A percentile compares a stretch with the other conserved stretches of the same genome.
Conservation (phyloP, 2,888 invertebrate genomes). For the Calameuta filiformis region DNA sequence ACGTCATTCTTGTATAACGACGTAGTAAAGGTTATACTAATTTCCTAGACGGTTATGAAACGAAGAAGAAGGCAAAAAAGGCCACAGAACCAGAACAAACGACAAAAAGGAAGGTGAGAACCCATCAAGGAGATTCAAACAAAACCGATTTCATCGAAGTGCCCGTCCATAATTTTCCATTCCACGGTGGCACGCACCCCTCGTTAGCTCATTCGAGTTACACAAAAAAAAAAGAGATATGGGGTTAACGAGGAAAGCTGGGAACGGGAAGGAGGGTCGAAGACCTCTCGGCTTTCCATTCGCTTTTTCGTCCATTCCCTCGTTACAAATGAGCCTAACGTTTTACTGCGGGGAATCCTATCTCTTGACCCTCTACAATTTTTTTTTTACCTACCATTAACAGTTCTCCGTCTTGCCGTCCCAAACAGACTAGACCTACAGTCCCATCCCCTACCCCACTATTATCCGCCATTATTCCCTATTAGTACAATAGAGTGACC, state of each 20-base stretch:
- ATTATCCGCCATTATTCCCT: not conserved
- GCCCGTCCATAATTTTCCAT: not conserved
- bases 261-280: not conserved
- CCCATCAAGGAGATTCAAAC: not conserved
- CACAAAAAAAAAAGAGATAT: not conserved
- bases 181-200: not conserved
- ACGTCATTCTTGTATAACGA: not conserved
- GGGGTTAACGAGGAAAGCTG: not conserved
- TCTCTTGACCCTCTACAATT: not conserved
- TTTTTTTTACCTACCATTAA: not conserved
- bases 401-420: not conserved
- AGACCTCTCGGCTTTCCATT: not conserved
- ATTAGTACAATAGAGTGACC: not conserved
- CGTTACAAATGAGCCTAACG: not conserved
- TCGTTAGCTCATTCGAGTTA: not conserved
- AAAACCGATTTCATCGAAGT: not conserved
- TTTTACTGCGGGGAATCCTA: not conserved
- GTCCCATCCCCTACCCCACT: not conserved
- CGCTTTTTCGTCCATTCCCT: not conserved
- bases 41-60: not conserved
- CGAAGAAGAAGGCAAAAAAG: not conserved
- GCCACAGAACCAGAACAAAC: not conserved
- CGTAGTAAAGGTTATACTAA: not conserved
- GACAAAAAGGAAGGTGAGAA: not conserved
- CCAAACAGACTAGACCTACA: not conserved